Base-by-base conservation (phyloP, 2,113 vertebrate species). In the Hippocampus guttulatus region DNA sequence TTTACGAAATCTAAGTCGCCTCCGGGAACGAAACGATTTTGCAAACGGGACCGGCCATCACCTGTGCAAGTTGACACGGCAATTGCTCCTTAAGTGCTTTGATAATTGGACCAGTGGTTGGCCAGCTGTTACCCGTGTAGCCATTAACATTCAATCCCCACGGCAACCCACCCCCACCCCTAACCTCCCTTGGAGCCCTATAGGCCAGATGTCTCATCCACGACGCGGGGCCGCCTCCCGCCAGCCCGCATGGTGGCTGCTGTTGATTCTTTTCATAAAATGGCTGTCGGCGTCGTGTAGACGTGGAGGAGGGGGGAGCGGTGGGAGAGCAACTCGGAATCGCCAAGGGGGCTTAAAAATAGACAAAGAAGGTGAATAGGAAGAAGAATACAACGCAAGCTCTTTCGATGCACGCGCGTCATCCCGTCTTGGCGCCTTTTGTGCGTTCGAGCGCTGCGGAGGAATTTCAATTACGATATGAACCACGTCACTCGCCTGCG, bases 81-180 rank as follows among this genome's bases (percentile, higher is more conserved):
- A 25, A 38, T 76, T 78, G 75, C 76, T 73, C 71, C 67, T 57
- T 54, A 71, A 76, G 70, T 8, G 27, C 7, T 38, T 21, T 16
- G 33, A 68, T 54, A 68, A 75, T 62, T 11, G 38, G 30, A 43
- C 63, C 77, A 58, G 60, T 18, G 60, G 33, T 67, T 75, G 74
- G 74, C 58, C 84, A 87, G 85, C 79, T 87, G 87, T 81, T 87
- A 67, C 15, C 68, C 70, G 69, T 51, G 72, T 45, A 54, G 41
- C 67, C 70, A 47, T 77, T 75, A 80, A 75, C 69, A 73, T 21
- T 68, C 40, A 54, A 30, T 43, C 76, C 68, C 69, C 3, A 45
- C 27, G 43, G 67, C 30, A 77, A 69, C 8, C 25, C n/a, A 3
- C 30, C 30, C 30, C 4, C 30, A 30, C 30, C 33, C 33, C 33